Evolutionary conservation across 2,113 vertebrate genomes (phyloP), one percentile per base, ranked within the genome.

Genomic region (Dermatemys mawii): DNA sequence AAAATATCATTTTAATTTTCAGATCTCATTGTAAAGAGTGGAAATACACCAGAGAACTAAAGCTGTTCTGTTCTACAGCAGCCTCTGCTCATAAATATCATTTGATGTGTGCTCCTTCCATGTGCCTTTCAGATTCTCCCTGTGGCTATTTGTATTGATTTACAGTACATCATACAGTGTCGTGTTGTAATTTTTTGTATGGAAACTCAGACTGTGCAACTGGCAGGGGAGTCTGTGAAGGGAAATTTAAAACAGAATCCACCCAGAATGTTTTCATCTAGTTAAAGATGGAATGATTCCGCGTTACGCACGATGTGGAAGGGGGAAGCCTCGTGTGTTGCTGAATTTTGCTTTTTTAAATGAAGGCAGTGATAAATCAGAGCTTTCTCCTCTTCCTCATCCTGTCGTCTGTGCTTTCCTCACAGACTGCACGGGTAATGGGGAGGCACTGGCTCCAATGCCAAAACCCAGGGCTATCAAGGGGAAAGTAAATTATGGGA

Each of bases 1-100:
- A 96, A 96, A 96, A 94, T 95, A 92, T 94, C 12, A 87, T 93
- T 96, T 92, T 93, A 92, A 96, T 97, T 97, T 97, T 93, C 89
- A 90, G 86, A 89, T 94, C 51, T 93, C 21, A 4, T 49, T 86
- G 92, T 95, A 94, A 91, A 92, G 83, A 90, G 92, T 93, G 89
- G 91, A 73, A 94, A 93, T 67, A 51, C 91, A 94, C 46, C 0
- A 57, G 95, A 86, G 95, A 80, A 9, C 26, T 87, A 84, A 84
- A 44, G 4, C 88, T n/a, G 75, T n/a, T 82, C 53, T 84, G 86
- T 44, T 82, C 80, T 86, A 84, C 0, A 44, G 60, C 84, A 54
- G 91, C 92, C 82, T 86, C 49, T 0, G 0, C 80, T 93, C 41
- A 8, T 75, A 82, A 88, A 82, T 73, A 24, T 8, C 1, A 70